Evolutionary conservation across 2,888 invertebrate genomes (phyloP), one percentile per base, ranked within the genome.

Genomic region (Allacma fusca): DNA sequence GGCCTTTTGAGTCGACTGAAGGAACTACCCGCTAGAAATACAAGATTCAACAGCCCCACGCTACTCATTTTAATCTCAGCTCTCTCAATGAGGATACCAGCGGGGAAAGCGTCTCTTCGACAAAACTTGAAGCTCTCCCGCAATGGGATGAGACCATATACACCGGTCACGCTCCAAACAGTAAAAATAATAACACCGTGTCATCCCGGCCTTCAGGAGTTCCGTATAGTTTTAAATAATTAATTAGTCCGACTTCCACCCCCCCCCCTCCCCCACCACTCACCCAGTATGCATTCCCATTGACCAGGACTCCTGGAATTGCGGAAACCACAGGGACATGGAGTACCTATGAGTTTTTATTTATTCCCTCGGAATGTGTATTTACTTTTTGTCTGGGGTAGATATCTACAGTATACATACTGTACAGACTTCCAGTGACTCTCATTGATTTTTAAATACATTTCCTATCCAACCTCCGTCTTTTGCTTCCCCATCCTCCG

Each of bases 1-100:
- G n/a, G 26, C 1, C 67, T 19, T 24, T 24, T n/a, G n/a, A n/a
- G 40, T 40, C 40, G 40, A 40, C 7, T 40, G 40, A 9, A 9
- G 40, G 40, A 40, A 40, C 7, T 40, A 50, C 50, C 9, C 50
- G 50, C 50, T 50, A 24, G 23, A 62, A 62, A 62, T 62, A 62
- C 62, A 62, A 62, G 24, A 62, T 62, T 62, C 62, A 62, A 13
- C n/a, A 62, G 62, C 62, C 24, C 62, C 62, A 24, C 26, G 62
- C 62, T 62, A 23, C 62, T 62, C 26, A 62, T 62, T 23, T 62
- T 26, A 23, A 23, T 62, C 62, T 62, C 26, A 62, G 26, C 62
- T 26, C 23, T 62, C 24, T 24, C 1, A 24, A 26, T 62, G 62
- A 26, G 26, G 62, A 62, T 62, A 62, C 62, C 12, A 62, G 12